phyloP scores from a whole-genome alignment of 2,888 invertebrate species.

The Drosophila sordidapex region DNA sequence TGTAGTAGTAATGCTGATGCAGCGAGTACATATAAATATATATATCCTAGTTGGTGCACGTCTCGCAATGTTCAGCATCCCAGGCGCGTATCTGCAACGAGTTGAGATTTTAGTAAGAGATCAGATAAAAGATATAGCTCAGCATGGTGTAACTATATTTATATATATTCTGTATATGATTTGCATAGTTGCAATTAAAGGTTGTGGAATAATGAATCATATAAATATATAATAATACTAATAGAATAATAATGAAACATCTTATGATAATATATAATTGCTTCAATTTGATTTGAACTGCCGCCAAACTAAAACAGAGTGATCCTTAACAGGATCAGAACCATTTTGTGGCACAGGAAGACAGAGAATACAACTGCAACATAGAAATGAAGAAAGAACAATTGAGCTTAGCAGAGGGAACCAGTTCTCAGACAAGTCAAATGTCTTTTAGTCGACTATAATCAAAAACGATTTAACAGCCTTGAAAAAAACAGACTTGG shows the following conservation, averaged over 20 bases:
- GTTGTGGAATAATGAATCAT: not conserved
- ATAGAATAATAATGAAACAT: not conserved
- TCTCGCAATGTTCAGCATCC: conserved; percentile 84
- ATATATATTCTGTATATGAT: not conserved
- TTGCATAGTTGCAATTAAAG: not conserved
- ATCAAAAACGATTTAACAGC: no score
- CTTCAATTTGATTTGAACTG: not conserved
- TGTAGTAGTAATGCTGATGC: conserved; percentile 56
- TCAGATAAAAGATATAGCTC: not conserved
- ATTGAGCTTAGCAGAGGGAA: not conserved
- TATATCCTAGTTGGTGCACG: conserved; percentile 47
- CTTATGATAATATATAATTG: no score
- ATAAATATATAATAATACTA: not conserved
- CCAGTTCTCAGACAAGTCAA: not conserved
- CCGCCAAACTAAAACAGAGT: not conserved
- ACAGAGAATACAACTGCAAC: not conserved
- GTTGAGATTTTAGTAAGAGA: not conserved
- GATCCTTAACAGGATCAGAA: not conserved
- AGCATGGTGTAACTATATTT: not conserved
- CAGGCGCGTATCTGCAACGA: conserved; percentile 91
- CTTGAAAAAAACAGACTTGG: no score
- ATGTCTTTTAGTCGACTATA: not conserved
- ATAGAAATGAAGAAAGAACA: not conserved
- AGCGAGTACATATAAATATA: conserved; percentile 17
- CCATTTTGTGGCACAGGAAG: not conserved